These are phyloP conservation scores for Chaenodraco wilsoni DNA, from an alignment of 2,797 vertebrate genomes.

Conservation along the genomic window DNA sequence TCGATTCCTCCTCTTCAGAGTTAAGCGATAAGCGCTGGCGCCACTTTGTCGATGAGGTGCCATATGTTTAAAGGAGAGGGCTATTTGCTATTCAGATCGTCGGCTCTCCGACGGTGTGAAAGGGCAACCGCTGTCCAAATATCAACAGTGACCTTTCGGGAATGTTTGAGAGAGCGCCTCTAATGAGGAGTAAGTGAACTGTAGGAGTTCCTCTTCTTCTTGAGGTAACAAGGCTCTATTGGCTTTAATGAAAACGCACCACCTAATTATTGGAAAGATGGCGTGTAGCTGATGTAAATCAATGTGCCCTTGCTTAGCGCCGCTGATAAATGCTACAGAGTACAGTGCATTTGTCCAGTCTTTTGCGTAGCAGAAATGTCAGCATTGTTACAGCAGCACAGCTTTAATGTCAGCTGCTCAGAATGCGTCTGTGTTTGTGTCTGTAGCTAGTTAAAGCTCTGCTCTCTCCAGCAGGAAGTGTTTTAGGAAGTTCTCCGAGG, in stretches of 20 bases:
- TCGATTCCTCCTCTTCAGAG: conserved; percentile 34
- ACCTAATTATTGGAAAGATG: conserved; percentile 62
- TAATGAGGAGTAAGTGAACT: conserved; percentile 73
- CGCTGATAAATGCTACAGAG: conserved; percentile 49
- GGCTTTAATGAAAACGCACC: conserved; percentile 55
- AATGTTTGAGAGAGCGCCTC: conserved; percentile 72
- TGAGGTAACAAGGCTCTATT: conserved; percentile 44
- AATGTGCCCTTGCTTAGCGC: conserved; percentile 53
- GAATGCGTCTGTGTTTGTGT: conserved; percentile 10
- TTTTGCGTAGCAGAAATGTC: conserved; percentile 71
- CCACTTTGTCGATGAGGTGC: conserved; percentile 63
- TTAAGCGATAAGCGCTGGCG: conserved; percentile 25
- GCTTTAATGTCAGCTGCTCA: conserved; percentile 67
- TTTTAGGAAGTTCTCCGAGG: not conserved
- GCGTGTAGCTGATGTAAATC: conserved; percentile 55
- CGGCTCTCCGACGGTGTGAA: conserved; percentile 74
- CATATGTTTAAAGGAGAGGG: conserved; percentile 62
- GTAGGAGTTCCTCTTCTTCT: conserved; percentile 41
- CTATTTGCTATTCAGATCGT: conserved; percentile 80
- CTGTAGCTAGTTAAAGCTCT: conserved; percentile 11
- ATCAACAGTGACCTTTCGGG: conserved; percentile 87
- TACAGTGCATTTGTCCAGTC: conserved; percentile 39
- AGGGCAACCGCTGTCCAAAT: conserved; percentile 87
- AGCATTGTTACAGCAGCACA: conserved; percentile 57
- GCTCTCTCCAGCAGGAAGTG: not conserved